Percentiles rank a stretch among this genome's conserved stretches.
Conservation (phyloP, 2,797 vertebrate species). For the Mus caroli region DNA sequence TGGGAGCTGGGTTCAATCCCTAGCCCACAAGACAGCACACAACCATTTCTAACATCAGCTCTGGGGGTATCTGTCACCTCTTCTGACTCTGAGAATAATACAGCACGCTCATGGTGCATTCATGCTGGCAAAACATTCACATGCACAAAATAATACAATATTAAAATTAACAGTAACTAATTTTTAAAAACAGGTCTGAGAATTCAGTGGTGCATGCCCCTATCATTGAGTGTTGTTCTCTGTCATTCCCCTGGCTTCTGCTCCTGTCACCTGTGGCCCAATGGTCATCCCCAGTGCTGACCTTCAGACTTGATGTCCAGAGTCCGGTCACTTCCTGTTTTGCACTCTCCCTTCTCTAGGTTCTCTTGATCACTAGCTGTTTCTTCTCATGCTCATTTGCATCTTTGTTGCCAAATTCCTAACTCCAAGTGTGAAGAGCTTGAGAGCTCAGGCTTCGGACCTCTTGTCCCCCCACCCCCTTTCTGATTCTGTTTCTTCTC, state of each 20-base stretch:
- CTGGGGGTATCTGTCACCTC: neutral
- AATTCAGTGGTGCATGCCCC: neutral
- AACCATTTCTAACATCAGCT: neutral
- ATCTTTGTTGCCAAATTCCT: slow-evolving; percentile 3
- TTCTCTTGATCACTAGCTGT: neutral
- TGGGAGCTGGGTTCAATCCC: neutral
- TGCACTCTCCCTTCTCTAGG: neutral
- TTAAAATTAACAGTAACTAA: neutral
- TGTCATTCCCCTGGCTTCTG: neutral
- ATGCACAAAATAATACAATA: neutral
- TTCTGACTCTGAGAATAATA: neutral
- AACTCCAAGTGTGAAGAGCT: neutral
- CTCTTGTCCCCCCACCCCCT: too few relatives aligned
- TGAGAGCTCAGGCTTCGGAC: neutral
- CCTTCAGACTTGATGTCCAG: neutral
- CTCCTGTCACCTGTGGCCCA: neutral
- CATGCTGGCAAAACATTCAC: neutral
- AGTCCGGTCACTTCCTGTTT: neutral
- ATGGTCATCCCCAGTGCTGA: neutral
- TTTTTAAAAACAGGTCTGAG: neutral
- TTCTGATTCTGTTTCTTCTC: slow-evolving; percentile 9
- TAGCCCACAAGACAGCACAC: neutral
- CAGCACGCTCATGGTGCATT: neutral
- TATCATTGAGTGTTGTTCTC: neutral
- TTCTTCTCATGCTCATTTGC: neutral